A percentile compares a stretch with the other conserved stretches of the same genome.
These are phyloP conservation scores for Brachionus plicatilis DNA, from an alignment of 1,140 invertebrate genomes.

Conservation along the genomic window DNA sequence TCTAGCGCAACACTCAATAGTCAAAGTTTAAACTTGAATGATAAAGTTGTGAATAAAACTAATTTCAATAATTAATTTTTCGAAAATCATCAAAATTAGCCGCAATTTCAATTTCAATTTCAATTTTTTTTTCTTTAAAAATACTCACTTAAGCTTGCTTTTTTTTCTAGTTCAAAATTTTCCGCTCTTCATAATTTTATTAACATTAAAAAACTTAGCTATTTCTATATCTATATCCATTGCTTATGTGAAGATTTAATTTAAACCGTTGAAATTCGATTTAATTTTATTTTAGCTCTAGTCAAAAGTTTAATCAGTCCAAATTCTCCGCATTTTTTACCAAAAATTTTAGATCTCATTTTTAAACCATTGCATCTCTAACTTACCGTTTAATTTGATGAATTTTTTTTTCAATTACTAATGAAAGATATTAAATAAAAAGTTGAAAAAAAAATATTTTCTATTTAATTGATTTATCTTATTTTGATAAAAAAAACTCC, in stretches of 20 bases:
- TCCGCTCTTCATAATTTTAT: neutral
- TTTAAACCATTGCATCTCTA: neutral
- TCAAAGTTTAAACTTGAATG: conserved; percentile 16
- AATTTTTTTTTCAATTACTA: neutral
- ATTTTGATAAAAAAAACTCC: neutral
- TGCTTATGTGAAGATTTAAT: neutral
- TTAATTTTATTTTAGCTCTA: conserved; percentile 1
- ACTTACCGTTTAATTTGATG: neutral
- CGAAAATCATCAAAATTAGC: neutral
- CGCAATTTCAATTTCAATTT: neutral
- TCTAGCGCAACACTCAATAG: neutral
- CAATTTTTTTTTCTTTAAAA: neutral
- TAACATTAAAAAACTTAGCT: neutral
- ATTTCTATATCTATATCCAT: neutral
- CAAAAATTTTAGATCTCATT: neutral
- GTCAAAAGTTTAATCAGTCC: neutral
- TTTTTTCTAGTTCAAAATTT: neutral
- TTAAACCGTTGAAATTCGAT: neutral
- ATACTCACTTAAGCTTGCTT: neutral
- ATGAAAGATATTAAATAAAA: neutral
- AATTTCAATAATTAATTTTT: conserved; percentile 11
- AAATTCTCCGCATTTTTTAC: neutral
- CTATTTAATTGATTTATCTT: neutral
- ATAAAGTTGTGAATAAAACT: neutral
- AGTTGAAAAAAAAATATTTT: conserved; percentile 1